Base-by-base conservation (phyloP, 92 coral and sea anemone species). In the Epizoanthus scotinus region DNA sequence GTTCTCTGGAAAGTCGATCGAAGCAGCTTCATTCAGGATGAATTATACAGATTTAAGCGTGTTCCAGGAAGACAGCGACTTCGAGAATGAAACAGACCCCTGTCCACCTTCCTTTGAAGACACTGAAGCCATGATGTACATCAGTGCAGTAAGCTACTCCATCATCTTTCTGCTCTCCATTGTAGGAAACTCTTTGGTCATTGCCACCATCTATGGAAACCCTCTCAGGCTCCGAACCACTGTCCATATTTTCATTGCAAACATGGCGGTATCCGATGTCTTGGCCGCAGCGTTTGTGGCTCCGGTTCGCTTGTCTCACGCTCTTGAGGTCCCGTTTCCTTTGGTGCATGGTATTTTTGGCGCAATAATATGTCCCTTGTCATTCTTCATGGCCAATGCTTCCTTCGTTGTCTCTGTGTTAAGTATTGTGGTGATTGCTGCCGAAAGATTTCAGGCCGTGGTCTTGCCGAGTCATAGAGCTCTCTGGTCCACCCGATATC, bases 401-500 rank as follows among this genome's bases (percentile, higher is more conserved):
- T 71, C 77, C 2, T 71, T 71, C 59, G 24, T 52, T 26, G 78
- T 71, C 15, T 71, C 78, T 17, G 59, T 52, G 5, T 71, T 71
- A 53, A 50, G 78, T 71, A 71, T 52, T 31, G 26, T 71, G 25
- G 78, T 71, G 78, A 71, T 71, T 71, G 78, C 78, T 26, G 78
- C 31, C 22, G 78, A 71, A 53, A 59, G 78, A 14, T 49, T 71
- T 27, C 62, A 50, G 25, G 78, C 78, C 8, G 78, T 71, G 8
- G 78, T 71, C 2, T 49, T 53, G 28, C 79, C 79, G 17, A 73
- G 79, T 28, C 52, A 25, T 5, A 63, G 66, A 8, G 31, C 66
- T 8, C 79, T 73, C 36, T 50, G 28, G 10, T 73, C 34, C 50
- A 73, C 79, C 2, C 79, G 44, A n/a, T 34, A 73, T 36, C 79